Conservation (phyloP, 92 coral and sea anemone genomes). For the Palythoa grandiflora region DNA sequence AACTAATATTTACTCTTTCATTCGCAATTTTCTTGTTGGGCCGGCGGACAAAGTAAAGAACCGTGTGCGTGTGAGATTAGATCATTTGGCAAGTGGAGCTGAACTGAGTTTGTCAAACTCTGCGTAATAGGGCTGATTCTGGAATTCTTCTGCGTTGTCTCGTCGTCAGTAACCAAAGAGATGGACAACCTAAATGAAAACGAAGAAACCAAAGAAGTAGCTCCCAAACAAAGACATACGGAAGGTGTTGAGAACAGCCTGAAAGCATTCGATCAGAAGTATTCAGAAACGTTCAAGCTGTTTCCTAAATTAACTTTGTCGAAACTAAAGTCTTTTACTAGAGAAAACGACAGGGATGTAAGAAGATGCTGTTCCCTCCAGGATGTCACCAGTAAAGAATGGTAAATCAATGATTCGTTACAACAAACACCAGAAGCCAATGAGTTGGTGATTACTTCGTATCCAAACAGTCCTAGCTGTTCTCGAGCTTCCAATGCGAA, state of each 20-base stretch:
- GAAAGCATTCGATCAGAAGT: constrained; percentile 26
- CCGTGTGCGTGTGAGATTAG: neutral
- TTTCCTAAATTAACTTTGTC: constrained; percentile 30
- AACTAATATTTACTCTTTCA: neutral
- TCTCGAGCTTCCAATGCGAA: constrained; percentile 5
- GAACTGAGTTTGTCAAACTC: neutral
- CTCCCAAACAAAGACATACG: neutral
- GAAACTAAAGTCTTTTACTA: neutral
- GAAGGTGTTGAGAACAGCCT: constrained; percentile 10
- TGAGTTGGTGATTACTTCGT: neutral
- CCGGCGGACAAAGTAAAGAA: neutral
- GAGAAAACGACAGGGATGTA: constrained; percentile 23
- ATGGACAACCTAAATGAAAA: constrained; percentile 8
- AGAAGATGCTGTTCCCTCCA: constrained; percentile 34
- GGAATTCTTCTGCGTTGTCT: neutral
- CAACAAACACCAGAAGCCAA: neutral
- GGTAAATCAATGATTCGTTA: neutral
- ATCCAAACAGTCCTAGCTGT: constrained; percentile 14
- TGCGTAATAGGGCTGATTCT: constrained; percentile 1
- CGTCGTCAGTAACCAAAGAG: neutral
- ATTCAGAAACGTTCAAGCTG: constrained; percentile 25
- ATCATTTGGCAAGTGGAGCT: neutral
- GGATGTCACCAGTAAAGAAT: constrained; percentile 8
- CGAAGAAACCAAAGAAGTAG: neutral
- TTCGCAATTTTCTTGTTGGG: neutral